Conservation (phyloP, 2,888 invertebrate genomes). For the Drosophila tripunctata region DNA sequence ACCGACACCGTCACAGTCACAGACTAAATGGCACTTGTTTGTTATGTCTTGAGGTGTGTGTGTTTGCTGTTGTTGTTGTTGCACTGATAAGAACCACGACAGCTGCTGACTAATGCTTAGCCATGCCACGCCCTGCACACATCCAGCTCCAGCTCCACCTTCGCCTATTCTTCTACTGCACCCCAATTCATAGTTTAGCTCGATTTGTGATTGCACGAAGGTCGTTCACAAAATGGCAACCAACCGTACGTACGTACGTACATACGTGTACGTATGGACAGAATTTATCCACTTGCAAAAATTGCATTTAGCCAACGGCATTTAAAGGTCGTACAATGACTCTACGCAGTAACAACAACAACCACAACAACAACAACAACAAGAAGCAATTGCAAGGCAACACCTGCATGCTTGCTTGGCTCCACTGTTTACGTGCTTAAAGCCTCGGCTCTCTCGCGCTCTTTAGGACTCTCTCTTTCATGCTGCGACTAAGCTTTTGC, state of each 20-base stretch:
- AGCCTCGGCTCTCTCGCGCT: neutral
- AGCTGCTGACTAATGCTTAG: constrained; percentile 31
- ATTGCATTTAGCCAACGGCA: constrained; percentile 56
- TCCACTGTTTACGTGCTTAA: constrained; percentile 8
- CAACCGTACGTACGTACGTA: too few relatives aligned
- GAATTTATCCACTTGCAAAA: constrained; percentile 26
- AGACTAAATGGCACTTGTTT: constrained; percentile 65
- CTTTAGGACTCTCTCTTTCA: neutral
- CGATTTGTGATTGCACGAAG: constrained; percentile 26
- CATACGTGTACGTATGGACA: too few relatives aligned
- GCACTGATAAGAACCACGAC: constrained; percentile 35
- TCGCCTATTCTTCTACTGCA: too few relatives aligned
- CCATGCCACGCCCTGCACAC: neutral
- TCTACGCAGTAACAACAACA: constrained; percentile 42
- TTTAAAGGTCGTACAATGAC: constrained; percentile 71
- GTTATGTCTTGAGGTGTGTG: constrained; percentile 25
- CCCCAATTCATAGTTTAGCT: neutral
- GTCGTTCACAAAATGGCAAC: constrained; percentile 11
- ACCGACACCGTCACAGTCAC: constrained; percentile 31
- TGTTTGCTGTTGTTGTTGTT: constrained; percentile 15
- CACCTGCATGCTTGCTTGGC: constrained; percentile 32
- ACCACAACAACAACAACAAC: constrained; percentile 4
- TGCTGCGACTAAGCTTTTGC: constrained; percentile 1
- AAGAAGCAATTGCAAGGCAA: constrained; percentile 33
- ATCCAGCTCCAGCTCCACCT: neutral